Percentiles rank a stretch among this genome's conserved stretches.
These are phyloP conservation scores for Nothoprocta perdicaria DNA, from an alignment of 2,113 vertebrate species.

Conservation along the genomic window DNA sequence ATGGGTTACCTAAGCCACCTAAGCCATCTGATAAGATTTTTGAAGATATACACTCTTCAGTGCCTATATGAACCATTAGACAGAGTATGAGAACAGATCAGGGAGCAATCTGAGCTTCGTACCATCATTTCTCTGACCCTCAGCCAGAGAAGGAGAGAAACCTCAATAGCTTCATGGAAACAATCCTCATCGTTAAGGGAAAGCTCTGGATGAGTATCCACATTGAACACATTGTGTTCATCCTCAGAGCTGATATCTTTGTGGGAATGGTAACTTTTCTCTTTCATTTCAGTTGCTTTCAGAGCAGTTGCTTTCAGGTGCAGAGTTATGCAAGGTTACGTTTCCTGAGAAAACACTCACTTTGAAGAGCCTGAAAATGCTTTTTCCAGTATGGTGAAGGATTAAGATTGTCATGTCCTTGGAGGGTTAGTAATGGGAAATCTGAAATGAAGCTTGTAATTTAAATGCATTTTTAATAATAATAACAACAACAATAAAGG, in stretches of 20 bases:
- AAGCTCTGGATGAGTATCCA: not conserved
- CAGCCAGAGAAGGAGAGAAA: not conserved
- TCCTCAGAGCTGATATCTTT: not conserved
- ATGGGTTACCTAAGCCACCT: not conserved
- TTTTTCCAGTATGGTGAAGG: not conserved
- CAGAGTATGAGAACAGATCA: not conserved
- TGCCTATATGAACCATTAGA: not conserved
- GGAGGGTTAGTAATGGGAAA: not conserved
- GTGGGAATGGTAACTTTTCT: not conserved
- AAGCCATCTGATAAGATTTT: not conserved
- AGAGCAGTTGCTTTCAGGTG: rapidly evolving
- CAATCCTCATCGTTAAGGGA: not conserved
- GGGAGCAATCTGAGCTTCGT: not conserved
- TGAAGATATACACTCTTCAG: not conserved
- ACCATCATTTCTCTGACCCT: not conserved
- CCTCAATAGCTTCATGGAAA: not conserved
- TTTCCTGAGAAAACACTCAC: not conserved
- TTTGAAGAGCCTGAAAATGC: not conserved
- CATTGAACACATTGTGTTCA: not conserved
- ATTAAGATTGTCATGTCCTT: not conserved
- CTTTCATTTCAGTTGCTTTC: not conserved
- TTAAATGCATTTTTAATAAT: not conserved
- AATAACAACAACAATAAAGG: not conserved
- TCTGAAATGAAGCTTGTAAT: not conserved
- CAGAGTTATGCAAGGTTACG: not conserved